Evolutionary conservation across 2,113 vertebrate species (phyloP).

Genomic region (Merops nubicus): DNA sequence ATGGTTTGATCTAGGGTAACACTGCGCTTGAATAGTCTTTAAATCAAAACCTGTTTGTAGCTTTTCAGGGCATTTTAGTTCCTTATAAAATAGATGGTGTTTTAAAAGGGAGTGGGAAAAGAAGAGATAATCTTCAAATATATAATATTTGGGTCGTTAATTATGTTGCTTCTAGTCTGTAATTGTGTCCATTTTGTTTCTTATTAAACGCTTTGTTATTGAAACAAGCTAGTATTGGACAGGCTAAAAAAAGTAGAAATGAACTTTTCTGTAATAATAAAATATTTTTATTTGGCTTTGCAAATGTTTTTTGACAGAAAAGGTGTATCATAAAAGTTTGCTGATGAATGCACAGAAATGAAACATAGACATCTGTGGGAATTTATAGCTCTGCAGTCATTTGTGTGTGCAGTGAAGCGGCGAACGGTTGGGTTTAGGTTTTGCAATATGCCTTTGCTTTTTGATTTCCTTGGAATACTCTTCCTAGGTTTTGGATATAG

Average conservation of each 20-base stretch:
- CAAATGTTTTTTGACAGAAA: neutral
- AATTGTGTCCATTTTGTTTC: neutral
- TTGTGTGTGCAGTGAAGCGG: neutral
- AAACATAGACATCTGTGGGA: neutral
- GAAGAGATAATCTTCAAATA: neutral
- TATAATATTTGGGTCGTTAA: neutral
- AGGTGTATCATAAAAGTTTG: neutral
- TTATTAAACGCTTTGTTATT: neutral
- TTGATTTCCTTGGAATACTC: conserved; percentile 10
- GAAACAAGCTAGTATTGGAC: neutral
- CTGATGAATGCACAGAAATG: conserved; percentile 1
- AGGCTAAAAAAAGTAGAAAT: neutral
- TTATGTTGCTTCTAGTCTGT: neutral
- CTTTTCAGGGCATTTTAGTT: neutral
- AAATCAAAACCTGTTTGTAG: neutral
- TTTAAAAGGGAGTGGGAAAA: neutral
- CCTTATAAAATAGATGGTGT: neutral
- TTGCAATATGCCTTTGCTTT: conserved; percentile 22
- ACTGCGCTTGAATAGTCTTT: neutral
- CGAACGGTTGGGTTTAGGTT: neutral
- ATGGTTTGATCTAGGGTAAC: neutral
- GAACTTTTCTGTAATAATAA: neutral
- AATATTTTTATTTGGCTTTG: conserved; percentile 2
- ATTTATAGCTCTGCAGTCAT: neutral
- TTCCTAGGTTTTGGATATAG: conserved; percentile 93